A percentile compares a stretch with the other conserved stretches of the same genome.
Evolutionary conservation across 2,113 vertebrate genomes (phyloP).

Genomic region (Microcebus lehilahytsara): DNA sequence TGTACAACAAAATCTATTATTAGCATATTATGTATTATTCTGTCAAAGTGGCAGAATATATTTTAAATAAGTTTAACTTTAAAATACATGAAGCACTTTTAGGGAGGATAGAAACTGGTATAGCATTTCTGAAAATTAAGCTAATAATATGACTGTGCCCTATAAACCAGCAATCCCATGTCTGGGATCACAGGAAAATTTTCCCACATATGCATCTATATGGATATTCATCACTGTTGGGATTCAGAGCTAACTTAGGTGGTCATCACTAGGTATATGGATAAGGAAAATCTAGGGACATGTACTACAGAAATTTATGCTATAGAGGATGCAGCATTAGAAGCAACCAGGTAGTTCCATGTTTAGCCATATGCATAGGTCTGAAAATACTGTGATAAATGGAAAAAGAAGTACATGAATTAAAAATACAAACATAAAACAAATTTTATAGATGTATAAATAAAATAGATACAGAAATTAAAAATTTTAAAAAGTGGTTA

Average conservation of each 20-base stretch:
- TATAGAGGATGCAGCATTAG: neutral
- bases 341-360: neutral
- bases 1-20: neutral
- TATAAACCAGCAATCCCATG: neutral
- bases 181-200: neutral
- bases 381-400: neutral
- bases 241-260: neutral
- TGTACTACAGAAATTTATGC: neutral
- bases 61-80: conserved; percentile 29
- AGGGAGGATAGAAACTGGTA: neutral
- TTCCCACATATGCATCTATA: neutral
- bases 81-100: neutral
- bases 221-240: neutral
- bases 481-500: neutral
- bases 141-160: neutral
- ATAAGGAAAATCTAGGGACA: neutral
- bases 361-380: neutral
- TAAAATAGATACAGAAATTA: neutral
- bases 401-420: neutral
- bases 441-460: neutral
- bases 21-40: neutral
- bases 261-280: neutral
- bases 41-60: neutral
- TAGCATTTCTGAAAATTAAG: conserved; percentile 32
- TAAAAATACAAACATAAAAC: neutral